Evolutionary conservation across 92 coral and sea anemone species (phyloP).

Genomic region (Ricordea florida): DNA sequence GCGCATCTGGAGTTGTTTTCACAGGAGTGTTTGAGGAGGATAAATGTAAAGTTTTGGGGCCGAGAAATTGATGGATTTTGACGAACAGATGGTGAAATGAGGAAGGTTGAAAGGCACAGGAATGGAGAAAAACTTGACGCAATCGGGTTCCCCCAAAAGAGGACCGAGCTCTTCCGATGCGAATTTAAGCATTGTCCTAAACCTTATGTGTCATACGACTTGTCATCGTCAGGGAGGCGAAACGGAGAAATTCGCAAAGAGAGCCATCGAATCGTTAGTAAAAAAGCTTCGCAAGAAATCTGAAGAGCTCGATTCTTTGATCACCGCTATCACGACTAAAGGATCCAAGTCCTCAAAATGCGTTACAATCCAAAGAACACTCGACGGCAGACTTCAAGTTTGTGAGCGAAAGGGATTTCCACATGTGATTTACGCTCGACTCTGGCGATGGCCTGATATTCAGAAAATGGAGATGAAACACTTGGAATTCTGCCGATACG

Average conservation of each 20-base stretch:
- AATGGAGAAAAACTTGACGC: conserved; percentile 90
- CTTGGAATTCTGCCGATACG: conserved; percentile 97
- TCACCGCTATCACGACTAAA: conserved; percentile 88
- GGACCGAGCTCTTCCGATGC: conserved; percentile 99
- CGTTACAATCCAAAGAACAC: conserved; percentile 96
- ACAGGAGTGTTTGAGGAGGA: conserved; percentile 8
- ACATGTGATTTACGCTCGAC: conserved; percentile 98
- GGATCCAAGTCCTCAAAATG: conserved; percentile 98
- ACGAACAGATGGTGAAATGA: conserved; percentile 50
- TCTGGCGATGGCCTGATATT: conserved; percentile 99
- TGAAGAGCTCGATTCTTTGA: conserved; percentile 95
- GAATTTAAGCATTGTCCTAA: conserved; percentile 95
- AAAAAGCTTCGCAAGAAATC: conserved; percentile 98
- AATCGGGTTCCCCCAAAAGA: conserved; percentile 88
- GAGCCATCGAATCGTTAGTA: conserved; percentile 98
- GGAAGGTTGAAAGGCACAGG: conserved; percentile 62
- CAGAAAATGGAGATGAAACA: conserved; percentile 99
- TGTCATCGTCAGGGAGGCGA: conserved; percentile 99
- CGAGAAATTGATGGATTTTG: conserved; percentile 38
- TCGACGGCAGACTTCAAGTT: conserved; percentile 99
- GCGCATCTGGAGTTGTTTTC: conserved; percentile 93
- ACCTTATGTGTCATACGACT: conserved; percentile 97
- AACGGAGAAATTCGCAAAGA: conserved; percentile 98
- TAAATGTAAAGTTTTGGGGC: conserved; percentile 32
- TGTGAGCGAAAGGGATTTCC: conserved; percentile 99